Evolutionary conservation across 2,888 invertebrate genomes (phyloP).

Genomic region (Micoletzkya japonica): DNA sequence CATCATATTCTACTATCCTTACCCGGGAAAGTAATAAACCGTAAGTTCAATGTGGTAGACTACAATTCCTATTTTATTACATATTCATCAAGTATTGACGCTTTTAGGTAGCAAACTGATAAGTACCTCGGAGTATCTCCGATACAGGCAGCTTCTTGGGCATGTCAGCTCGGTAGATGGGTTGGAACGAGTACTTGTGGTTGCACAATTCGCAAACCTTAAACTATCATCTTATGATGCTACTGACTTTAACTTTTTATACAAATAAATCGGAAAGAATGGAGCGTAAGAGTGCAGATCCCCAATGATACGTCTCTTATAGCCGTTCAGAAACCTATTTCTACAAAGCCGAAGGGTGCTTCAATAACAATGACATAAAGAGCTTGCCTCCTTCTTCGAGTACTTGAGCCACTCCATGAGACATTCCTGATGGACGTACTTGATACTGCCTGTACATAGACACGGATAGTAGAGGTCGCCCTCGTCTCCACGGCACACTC

Average conservation of each 20-base stretch:
- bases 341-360: no score
- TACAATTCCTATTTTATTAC: neutral
- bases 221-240: conserved; percentile 67
- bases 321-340: no score
- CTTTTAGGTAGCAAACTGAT: neutral
- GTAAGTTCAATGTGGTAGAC: neutral
- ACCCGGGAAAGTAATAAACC: no score
- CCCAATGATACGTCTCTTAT: no score
- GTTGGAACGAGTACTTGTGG: conserved; percentile 94
- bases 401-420: conserved; percentile 98
- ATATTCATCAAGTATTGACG: neutral
- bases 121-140: conserved; percentile 82
- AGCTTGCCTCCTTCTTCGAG: conserved; percentile 89
- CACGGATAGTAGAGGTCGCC: conserved; percentile 95
- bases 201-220: conserved; percentile 86
- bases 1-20: no score
- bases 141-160: conserved; percentile 90
- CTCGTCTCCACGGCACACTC: conserved; percentile 96
- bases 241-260: neutral
- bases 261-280: neutral
- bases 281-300: no score
- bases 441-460: conserved; percentile 97
- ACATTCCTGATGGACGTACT: conserved; percentile 70
- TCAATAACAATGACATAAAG: neutral
- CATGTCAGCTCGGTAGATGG: conserved; percentile 99